phyloP scores from a whole-genome alignment of 2,888 invertebrate genomes.

The Drosophila pseudotakahashii region DNA sequence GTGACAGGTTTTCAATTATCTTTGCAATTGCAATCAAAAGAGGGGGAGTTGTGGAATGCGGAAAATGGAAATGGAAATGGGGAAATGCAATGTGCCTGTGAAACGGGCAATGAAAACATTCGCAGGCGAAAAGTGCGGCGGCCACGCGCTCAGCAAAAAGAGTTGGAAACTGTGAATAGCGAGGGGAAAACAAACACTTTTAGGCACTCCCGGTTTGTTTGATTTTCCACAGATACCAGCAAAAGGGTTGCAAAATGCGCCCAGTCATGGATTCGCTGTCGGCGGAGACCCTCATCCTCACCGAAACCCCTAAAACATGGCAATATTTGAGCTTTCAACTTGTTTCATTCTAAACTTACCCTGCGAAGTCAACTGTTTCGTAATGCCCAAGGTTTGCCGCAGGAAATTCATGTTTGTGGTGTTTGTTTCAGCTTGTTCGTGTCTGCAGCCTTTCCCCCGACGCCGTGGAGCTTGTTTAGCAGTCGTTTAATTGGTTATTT shows the following conservation, averaged over 20 bases:
- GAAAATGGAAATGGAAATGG: too few relatives aligned
- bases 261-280: constrained; percentile 40
- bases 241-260: constrained; percentile 39
- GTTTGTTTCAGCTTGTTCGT: not conserved
- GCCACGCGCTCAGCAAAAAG: constrained; percentile 55
- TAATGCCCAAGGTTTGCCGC: constrained; percentile 81
- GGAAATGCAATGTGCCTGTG: constrained; percentile 34
- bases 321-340: not conserved
- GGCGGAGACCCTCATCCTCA: not conserved
- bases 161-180: constrained; percentile 4
- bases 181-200: constrained; percentile 6
- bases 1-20: constrained; percentile 31
- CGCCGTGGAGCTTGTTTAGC: not conserved
- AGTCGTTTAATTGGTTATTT: too few relatives aligned
- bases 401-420: constrained; percentile 81
- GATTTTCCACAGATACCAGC: not conserved
- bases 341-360: constrained; percentile 60
- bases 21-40: constrained; percentile 58
- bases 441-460: too few relatives aligned
- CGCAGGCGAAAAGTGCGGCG: constrained; percentile 54
- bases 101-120: constrained; percentile 63
- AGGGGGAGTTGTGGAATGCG: constrained; percentile 1
- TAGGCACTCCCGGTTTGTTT: not conserved
- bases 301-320: not conserved
- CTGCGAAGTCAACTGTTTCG: constrained; percentile 82